These are phyloP conservation scores for Phrynosoma platyrhinos DNA, from an alignment of 2,113 vertebrate species.

Conservation along the genomic window DNA sequence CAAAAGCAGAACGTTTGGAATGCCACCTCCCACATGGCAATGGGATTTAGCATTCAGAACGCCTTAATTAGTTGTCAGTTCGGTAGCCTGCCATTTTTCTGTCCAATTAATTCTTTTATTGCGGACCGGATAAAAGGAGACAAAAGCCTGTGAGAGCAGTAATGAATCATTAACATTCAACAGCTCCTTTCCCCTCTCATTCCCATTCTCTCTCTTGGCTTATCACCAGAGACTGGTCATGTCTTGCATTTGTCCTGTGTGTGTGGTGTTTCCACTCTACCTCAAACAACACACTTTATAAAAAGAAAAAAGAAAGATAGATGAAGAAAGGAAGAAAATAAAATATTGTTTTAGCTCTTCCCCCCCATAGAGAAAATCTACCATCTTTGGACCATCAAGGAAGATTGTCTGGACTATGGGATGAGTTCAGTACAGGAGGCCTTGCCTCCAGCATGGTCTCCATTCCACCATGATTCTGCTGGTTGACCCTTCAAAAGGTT, in stretches of 20 bases:
- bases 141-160: constrained; percentile 89
- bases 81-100: constrained; percentile 96
- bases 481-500: no score
- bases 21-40: constrained; percentile 79
- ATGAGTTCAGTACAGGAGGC: no score
- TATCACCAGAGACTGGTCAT: constrained; percentile 81
- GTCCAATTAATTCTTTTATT: constrained; percentile 99
- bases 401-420: not conserved
- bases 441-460: no score
- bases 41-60: constrained; percentile 90
- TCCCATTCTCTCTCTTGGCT: constrained; percentile 80
- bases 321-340: not conserved
- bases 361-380: not conserved
- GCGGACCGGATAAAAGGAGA: constrained; percentile 95
- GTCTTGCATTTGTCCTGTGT: constrained; percentile 83
- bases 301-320: not conserved
- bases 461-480: no score
- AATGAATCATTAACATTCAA: constrained; percentile 99
- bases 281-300: constrained; percentile 43
- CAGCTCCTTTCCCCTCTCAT: constrained; percentile 79
- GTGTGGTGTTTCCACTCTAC: constrained; percentile 80
- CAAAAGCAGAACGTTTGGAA: constrained; percentile 72
- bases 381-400: not conserved
- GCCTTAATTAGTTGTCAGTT: constrained; percentile 95
- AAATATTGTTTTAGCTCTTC: not conserved